Evolutionary conservation across 2,113 vertebrate species (phyloP).

Genomic region (Dendrocopos noguchii): DNA sequence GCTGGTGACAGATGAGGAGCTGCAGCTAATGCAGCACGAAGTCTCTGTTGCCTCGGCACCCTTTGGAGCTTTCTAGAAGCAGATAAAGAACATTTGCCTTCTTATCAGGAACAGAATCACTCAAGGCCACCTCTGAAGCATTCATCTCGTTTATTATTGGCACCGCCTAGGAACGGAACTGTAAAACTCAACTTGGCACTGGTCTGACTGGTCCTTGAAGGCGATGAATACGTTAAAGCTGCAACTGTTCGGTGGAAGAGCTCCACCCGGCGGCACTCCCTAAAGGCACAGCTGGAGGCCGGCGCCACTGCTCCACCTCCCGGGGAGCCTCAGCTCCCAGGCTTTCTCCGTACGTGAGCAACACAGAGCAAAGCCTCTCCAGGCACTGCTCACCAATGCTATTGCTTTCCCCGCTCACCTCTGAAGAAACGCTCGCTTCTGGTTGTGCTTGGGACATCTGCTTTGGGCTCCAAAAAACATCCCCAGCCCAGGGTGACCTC

Average conservation of each 20-base stretch:
- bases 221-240: not conserved
- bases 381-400: not conserved
- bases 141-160: slow-evolving; percentile 9
- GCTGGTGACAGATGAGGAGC: not conserved
- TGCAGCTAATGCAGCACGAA: not conserved
- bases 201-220: not conserved
- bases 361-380: accelerated
- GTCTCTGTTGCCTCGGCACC: not conserved
- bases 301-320: accelerated
- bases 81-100: not conserved
- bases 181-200: not conserved
- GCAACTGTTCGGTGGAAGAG: not conserved
- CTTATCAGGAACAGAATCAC: not conserved
- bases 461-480: not conserved
- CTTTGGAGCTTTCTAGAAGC: not conserved
- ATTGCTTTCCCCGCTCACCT: not conserved
- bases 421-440: not conserved
- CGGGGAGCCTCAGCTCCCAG: accelerated
- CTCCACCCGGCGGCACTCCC: slow-evolving; percentile 27
- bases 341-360: not conserved
- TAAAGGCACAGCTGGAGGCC: slow-evolving; percentile 3
- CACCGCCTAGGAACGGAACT: not conserved
- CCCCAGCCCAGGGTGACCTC: accelerated
- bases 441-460: not conserved
- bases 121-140: not conserved